Evolutionary conservation across 2,888 invertebrate genomes (phyloP).

Genomic region (Tribolium freemani): DNA sequence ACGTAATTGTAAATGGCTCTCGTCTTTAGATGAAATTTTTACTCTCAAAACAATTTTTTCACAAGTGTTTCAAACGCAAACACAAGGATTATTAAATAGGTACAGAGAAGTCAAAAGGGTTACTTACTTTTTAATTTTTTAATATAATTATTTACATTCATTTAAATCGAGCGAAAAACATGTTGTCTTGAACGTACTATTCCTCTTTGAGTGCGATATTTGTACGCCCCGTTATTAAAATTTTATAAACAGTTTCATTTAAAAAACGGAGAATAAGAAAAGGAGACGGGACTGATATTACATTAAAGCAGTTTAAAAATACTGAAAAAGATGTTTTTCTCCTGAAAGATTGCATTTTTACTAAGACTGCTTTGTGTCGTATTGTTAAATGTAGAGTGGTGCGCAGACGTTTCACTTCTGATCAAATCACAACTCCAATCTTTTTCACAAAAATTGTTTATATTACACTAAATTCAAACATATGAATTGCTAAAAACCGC

Average conservation of each 20-base stretch:
- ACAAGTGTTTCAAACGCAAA: background rate
- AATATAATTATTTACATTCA: constrained; percentile 43
- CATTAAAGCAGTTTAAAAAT: constrained; percentile 12
- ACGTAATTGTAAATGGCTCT: background rate
- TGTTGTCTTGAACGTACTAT: constrained; percentile 38
- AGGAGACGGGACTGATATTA: background rate
- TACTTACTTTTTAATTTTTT: constrained; percentile 40
- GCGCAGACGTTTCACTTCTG: no score
- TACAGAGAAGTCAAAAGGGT: constrained; percentile 22
- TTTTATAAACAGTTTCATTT: constrained; percentile 39
- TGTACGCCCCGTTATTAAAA: constrained; percentile 37
- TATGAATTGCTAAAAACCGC: no score
- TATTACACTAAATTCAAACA: background rate
- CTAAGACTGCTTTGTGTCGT: background rate
- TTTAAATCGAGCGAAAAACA: constrained; percentile 41
- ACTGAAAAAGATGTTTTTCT: constrained; percentile 25
- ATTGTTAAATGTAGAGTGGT: background rate
- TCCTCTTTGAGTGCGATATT: constrained; percentile 30
- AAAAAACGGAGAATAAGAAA: background rate
- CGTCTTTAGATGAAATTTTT: background rate
- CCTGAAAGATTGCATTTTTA: constrained; percentile 11
- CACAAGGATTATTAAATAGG: background rate
- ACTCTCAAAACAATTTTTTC: background rate
- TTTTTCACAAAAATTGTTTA: no score
- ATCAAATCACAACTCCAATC: no score